Evolutionary conservation across 2,113 vertebrate genomes (phyloP).

Genomic region (Perca flavescens): DNA sequence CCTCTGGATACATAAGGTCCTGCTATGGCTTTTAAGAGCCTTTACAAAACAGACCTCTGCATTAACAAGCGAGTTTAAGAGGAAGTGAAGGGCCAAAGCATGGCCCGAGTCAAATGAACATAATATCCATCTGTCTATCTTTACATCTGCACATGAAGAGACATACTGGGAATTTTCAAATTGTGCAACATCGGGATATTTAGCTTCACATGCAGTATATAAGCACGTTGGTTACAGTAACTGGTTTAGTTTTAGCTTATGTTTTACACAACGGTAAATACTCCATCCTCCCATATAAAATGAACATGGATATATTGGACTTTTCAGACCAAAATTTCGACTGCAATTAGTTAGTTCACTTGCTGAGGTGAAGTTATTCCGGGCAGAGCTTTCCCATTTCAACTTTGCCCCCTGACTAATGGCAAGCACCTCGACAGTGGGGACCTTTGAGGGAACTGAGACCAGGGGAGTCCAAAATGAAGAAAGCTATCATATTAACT

Average conservation of each 20-base stretch:
- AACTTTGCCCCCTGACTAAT: neutral
- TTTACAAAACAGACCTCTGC: conserved; percentile 69
- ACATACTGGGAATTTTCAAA: conserved; percentile 1
- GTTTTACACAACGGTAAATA: no score
- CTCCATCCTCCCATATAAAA: neutral
- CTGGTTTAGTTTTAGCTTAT: neutral
- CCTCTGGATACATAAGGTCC: conserved; percentile 57
- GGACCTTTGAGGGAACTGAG: neutral
- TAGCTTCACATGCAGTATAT: neutral
- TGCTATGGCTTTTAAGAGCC: conserved; percentile 71
- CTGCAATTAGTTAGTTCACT: neutral
- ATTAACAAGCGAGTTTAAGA: conserved; percentile 63
- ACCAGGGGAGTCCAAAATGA: neutral
- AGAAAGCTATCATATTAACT: neutral
- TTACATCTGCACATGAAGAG: conserved; percentile 9
- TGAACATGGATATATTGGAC: neutral
- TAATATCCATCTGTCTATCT: conserved; percentile 8
- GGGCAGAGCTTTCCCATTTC: neutral
- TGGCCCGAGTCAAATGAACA: conserved; percentile 14
- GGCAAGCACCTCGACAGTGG: no score
- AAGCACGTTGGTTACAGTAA: neutral
- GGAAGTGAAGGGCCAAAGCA: conserved; percentile 43
- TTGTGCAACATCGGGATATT: neutral
- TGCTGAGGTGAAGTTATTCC: neutral
- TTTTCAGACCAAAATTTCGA: neutral